These are phyloP conservation scores for Phenganax stokvisi DNA, from an alignment of 92 coral and sea anemone species.

Conservation along the genomic window DNA sequence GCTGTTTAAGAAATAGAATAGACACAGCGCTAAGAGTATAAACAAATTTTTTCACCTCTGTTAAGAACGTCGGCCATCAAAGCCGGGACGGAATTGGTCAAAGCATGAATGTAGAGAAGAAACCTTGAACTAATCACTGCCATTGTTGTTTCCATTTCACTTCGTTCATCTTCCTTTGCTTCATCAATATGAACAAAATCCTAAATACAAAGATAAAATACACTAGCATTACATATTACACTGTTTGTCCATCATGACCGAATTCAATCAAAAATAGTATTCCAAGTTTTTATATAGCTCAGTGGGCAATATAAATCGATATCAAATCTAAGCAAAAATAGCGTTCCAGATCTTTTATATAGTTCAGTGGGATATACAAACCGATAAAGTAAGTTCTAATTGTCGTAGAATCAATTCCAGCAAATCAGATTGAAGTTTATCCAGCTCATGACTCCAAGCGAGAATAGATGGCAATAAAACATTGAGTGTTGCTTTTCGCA, in stretches of 20 bases:
- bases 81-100: constrained; percentile 72
- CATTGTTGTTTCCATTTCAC: constrained; percentile 51
- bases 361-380: constrained; percentile 10
- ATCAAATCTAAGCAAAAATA: neutral
- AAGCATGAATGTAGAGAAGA: constrained; percentile 60
- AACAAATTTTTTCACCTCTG: constrained; percentile 51
- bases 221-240: neutral
- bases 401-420: constrained; percentile 51
- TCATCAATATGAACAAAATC: constrained; percentile 62
- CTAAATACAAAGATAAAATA: constrained; percentile 40
- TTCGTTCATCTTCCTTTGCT: constrained; percentile 45
- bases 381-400: constrained; percentile 47
- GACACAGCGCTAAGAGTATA: neutral
- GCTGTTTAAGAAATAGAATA: neutral
- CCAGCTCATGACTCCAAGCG: constrained; percentile 82
- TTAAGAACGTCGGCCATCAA: constrained; percentile 72
- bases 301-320: constrained; percentile 31
- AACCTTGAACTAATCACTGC: constrained; percentile 55
- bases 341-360: too few species aligned
- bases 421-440: constrained; percentile 71
- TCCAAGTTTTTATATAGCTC: too few species aligned
- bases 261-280: neutral
- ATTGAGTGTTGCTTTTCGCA: constrained; percentile 64
- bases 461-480: constrained; percentile 76
- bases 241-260: neutral